A percentile compares a stretch with the other conserved stretches of the same genome.
phyloP scores from a whole-genome alignment of 2,888 invertebrate genomes.

The Uropetala carovei region DNA sequence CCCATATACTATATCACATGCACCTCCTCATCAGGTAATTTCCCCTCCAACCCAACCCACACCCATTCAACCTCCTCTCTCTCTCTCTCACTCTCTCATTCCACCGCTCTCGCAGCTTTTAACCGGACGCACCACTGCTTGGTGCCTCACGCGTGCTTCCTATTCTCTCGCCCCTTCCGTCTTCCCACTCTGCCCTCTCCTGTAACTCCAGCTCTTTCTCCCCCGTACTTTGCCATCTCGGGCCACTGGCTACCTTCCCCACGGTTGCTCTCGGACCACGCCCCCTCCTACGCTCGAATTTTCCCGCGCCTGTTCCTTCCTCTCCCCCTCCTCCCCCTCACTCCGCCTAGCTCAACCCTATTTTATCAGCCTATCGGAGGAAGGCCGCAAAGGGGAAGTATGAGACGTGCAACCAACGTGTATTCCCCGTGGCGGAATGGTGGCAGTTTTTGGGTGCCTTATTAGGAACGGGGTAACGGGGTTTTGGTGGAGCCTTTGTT shows the following conservation, averaged over 20 bases:
- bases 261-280: background rate
- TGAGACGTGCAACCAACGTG: background rate
- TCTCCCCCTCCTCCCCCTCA: background rate
- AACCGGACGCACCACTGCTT: conserved; percentile 37
- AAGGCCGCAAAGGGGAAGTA: background rate
- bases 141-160: conserved; percentile 35
- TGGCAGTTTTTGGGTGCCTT: too few species aligned
- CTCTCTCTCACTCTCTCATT: background rate
- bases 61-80: background rate
- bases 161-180: background rate
- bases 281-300: conserved; percentile 19
- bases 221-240: background rate
- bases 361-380: background rate
- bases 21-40: background rate
- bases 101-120: background rate
- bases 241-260: conserved; percentile 19
- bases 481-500: too few species aligned
- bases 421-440: background rate
- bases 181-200: background rate
- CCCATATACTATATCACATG: background rate
- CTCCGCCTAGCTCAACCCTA: background rate
- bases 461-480: too few species aligned
- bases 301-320: background rate
- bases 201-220: background rate
- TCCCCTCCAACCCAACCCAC: too few species aligned